Evolutionary conservation across 1,140 invertebrate species (phyloP).

Genomic region (Acyrthosiphon pisum): DNA sequence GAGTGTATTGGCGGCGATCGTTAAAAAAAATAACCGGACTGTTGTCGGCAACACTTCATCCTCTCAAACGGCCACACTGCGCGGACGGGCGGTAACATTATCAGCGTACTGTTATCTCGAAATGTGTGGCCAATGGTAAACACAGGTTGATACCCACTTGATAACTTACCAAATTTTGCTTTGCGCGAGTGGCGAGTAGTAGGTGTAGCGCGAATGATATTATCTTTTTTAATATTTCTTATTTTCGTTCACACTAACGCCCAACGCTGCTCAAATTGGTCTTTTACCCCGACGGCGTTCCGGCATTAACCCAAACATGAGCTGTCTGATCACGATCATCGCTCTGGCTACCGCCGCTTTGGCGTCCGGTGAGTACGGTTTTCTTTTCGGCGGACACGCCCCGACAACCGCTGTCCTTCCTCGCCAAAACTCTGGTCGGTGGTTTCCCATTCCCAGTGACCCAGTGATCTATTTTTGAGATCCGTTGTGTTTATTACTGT

Average conservation of each 20-base stretch:
- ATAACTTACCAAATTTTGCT: not conserved
- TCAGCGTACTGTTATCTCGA: not conserved
- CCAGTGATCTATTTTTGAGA: not conserved
- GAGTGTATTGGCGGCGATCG: too few relatives aligned
- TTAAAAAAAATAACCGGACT: not conserved
- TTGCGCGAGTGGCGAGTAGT: not conserved
- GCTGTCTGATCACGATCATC: not conserved
- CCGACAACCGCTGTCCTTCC: not conserved
- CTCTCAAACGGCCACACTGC: not conserved
- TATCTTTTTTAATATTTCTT: not conserved
- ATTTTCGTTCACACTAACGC: not conserved
- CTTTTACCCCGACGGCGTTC: not conserved
- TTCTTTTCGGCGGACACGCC: constrained; percentile 28
- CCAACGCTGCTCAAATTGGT: not conserved
- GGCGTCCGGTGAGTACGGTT: not conserved
- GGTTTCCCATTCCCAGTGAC: not conserved
- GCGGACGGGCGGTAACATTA: not conserved
- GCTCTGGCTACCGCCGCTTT: not conserved
- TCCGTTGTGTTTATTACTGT: not conserved
- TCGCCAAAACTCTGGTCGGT: not conserved
- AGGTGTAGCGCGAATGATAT: not conserved
- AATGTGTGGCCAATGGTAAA: not conserved
- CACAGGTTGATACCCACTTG: not conserved
- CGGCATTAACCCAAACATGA: not conserved
- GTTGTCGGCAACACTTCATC: not conserved